Percentiles rank a stretch among this genome's conserved stretches.
Evolutionary conservation across 2,888 invertebrate genomes (phyloP).

Genomic region (Brachypalpus laphriformis): DNA sequence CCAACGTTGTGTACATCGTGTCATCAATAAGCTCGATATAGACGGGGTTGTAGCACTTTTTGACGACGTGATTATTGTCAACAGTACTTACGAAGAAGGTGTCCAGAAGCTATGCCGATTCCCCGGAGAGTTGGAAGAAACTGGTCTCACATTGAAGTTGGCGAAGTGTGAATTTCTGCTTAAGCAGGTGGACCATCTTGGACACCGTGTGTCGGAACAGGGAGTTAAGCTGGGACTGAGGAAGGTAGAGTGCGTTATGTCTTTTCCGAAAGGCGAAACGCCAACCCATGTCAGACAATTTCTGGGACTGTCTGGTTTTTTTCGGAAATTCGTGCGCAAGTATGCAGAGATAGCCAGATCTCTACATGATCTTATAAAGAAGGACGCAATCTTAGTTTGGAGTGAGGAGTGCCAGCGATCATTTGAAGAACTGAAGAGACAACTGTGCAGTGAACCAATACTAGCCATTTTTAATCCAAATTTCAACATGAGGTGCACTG

Average conservation of each 20-base stretch:
- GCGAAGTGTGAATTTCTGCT: too few relatives aligned
- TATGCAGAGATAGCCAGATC: background rate
- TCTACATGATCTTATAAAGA: background rate
- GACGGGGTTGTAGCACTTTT: background rate
- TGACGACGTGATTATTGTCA: too few relatives aligned
- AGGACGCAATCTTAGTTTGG: background rate
- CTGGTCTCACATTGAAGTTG: too few relatives aligned
- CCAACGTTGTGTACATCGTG: too few relatives aligned
- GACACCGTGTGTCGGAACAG: background rate
- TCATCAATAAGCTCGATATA: too few relatives aligned
- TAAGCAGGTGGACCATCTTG: background rate
- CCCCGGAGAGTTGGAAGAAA: background rate
- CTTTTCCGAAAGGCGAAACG: background rate
- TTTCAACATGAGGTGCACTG: too few relatives aligned
- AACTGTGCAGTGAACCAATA: too few relatives aligned
- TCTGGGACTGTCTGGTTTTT: slow-evolving; percentile 5
- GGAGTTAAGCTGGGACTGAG: background rate
- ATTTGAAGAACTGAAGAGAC: too few relatives aligned
- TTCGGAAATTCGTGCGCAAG: background rate
- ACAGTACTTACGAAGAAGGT: too few relatives aligned
- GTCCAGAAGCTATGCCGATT: too few relatives aligned
- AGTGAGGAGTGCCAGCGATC: background rate
- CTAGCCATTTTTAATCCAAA: too few relatives aligned
- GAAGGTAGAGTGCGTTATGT: background rate
- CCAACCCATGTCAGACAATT: background rate